phyloP scores from a whole-genome alignment of 2,113 vertebrate species.

The Ageneiosus marmoratus region DNA sequence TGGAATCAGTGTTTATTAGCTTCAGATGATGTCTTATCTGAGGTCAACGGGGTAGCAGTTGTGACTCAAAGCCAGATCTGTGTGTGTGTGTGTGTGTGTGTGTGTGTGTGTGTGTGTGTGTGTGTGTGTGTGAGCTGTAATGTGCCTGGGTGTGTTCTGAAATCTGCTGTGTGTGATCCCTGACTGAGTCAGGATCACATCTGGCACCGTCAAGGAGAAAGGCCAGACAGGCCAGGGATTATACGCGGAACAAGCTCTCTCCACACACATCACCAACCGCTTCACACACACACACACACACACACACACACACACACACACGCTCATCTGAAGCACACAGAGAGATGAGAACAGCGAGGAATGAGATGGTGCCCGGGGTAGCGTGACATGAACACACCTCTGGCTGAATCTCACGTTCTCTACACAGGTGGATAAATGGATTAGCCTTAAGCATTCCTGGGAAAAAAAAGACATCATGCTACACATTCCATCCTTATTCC shows the following conservation, averaged over 20 bases:
- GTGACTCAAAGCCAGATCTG: background rate
- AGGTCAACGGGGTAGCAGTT: background rate
- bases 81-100: conserved; percentile 36
- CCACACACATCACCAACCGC: background rate
- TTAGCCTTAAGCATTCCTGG: background rate
- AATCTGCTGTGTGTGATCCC: conserved; percentile 33
- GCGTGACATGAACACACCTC: background rate
- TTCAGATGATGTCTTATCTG: background rate
- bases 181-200: conserved; percentile 45
- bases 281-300: conserved; percentile 1
- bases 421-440: background rate
- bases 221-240: conserved; percentile 38
- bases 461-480: background rate
- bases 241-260: conserved; percentile 33
- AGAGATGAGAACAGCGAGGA: background rate
- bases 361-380: background rate
- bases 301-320: background rate
- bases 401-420: background rate
- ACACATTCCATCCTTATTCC: background rate
- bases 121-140: conserved; percentile 31
- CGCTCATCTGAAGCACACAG: background rate
- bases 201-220: conserved; percentile 41
- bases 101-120: conserved; percentile 34
- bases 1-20: background rate
- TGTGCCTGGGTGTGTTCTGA: conserved; percentile 10